A percentile compares a stretch with the other conserved stretches of the same genome.
phyloP scores from a whole-genome alignment of 2,797 vertebrate species.

The Vespertilio murinus region DNA sequence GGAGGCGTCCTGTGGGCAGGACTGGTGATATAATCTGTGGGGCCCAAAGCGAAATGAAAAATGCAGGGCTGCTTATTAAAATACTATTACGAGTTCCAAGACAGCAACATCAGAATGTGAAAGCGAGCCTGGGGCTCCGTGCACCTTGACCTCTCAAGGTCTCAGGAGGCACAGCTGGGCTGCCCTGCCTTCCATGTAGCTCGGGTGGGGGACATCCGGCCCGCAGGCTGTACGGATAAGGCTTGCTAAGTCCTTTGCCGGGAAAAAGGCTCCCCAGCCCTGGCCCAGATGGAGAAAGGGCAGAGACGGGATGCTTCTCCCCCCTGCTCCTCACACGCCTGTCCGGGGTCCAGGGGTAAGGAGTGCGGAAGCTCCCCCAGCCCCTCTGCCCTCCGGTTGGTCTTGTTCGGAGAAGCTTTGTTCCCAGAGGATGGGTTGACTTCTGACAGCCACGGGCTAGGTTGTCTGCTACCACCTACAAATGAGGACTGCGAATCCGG shows the following conservation, averaged over 20 bases:
- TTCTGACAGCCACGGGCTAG: neutral
- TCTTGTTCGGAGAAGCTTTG: neutral
- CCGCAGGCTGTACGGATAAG: too few relatives aligned
- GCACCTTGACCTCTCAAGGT: neutral
- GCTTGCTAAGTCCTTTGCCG: too few relatives aligned
- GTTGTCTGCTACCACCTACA: neutral
- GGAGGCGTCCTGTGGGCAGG: neutral
- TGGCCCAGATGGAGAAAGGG: neutral
- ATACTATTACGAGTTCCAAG: neutral
- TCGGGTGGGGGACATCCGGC: too few relatives aligned
- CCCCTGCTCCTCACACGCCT: accelerated
- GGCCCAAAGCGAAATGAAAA: neutral
- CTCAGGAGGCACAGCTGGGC: neutral
- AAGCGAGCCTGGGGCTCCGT: neutral
- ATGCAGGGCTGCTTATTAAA: neutral
- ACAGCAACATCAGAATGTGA: neutral
- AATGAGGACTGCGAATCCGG: neutral
- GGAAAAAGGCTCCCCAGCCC: too few relatives aligned
- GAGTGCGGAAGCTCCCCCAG: accelerated
- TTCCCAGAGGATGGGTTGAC: neutral
- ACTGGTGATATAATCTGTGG: neutral
- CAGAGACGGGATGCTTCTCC: neutral
- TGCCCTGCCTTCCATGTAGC: neutral
- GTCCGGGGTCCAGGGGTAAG: neutral
- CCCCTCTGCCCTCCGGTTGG: neutral